Evolutionary conservation across 1,140 invertebrate genomes (phyloP).

Genomic region (Brachionus calyciflorus): DNA sequence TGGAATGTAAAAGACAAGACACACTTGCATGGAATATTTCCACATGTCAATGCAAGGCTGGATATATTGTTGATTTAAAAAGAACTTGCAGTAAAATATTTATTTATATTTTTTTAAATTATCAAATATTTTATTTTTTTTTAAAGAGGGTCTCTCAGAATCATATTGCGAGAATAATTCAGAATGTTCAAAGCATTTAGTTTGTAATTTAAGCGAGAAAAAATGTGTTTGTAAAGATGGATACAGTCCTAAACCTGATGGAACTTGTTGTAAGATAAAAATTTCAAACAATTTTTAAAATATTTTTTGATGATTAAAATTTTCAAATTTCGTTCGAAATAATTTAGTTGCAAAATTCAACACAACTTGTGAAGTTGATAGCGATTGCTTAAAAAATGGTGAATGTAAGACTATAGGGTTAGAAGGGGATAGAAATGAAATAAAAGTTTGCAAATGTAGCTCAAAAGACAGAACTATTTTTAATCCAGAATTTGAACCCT

Average conservation of each 20-base stretch:
- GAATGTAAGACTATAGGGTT: not conserved
- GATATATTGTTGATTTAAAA: not conserved
- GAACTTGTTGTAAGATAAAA: slow-evolving; percentile 41
- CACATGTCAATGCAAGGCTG: slow-evolving; percentile 13
- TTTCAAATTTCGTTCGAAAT: not conserved
- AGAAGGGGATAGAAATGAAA: not conserved
- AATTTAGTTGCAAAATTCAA: slow-evolving; percentile 7
- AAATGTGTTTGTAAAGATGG: slow-evolving; percentile 19
- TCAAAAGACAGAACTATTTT: not conserved
- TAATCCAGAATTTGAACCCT: not conserved
- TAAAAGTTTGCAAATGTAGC: not conserved
- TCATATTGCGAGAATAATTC: not conserved
- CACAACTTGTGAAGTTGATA: slow-evolving; percentile 10
- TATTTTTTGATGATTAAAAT: too few relatives aligned
- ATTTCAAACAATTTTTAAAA: too few relatives aligned
- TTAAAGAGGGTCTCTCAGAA: slow-evolving; percentile 1
- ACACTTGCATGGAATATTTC: not conserved
- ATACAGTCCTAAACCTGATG: not conserved
- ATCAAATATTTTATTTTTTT: not conserved
- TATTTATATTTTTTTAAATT: not conserved
- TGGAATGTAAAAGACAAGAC: slow-evolving; percentile 32
- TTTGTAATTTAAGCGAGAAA: not conserved
- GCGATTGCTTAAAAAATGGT: slow-evolving; percentile 23
- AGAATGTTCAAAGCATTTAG: slow-evolving; percentile 12
- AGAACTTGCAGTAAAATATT: slow-evolving; percentile 21